A percentile compares a stretch with the other conserved stretches of the same genome.
phyloP scores from a whole-genome alignment of 2,888 invertebrate genomes.

The Eucera pruinosa region DNA sequence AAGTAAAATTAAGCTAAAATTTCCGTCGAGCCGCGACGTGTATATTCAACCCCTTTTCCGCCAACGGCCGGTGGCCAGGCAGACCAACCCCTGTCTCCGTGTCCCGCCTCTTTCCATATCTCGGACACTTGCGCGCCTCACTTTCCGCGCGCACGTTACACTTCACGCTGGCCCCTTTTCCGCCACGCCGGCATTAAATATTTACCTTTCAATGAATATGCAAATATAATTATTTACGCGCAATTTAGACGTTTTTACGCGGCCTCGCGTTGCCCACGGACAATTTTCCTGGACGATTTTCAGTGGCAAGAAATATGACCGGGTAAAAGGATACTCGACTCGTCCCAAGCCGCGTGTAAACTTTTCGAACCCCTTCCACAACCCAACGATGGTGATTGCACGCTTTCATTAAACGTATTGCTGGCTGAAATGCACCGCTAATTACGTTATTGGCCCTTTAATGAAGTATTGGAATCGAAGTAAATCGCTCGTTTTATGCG shows the following conservation, averaged over 20 bases:
- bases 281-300: slow-evolving; percentile 46
- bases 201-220: slow-evolving; percentile 85
- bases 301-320: slow-evolving; percentile 21
- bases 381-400: slow-evolving; percentile 24
- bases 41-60: slow-evolving; percentile 79
- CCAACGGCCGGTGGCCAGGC: slow-evolving; percentile 64
- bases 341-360: slow-evolving; percentile 17
- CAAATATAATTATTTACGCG: slow-evolving; percentile 85
- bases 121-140: slow-evolving; percentile 63
- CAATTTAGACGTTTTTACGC: slow-evolving; percentile 84
- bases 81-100: slow-evolving; percentile 46
- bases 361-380: neutral
- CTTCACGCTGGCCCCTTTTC: slow-evolving; percentile 75
- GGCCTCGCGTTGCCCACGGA: slow-evolving; percentile 60
- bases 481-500: slow-evolving; percentile 6
- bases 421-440: neutral
- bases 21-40: slow-evolving; percentile 73
- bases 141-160: slow-evolving; percentile 79
- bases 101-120: slow-evolving; percentile 52
- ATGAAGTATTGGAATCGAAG: slow-evolving; percentile 15
- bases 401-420: slow-evolving; percentile 43
- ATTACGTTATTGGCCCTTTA: slow-evolving; percentile 24
- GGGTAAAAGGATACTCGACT: slow-evolving; percentile 12
- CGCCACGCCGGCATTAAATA: slow-evolving; percentile 80
- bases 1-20: slow-evolving; percentile 82